These are phyloP conservation scores for Mormyrops attenuatus DNA, from an alignment of 2,797 vertebrate species.

Conservation along the genomic window DNA sequence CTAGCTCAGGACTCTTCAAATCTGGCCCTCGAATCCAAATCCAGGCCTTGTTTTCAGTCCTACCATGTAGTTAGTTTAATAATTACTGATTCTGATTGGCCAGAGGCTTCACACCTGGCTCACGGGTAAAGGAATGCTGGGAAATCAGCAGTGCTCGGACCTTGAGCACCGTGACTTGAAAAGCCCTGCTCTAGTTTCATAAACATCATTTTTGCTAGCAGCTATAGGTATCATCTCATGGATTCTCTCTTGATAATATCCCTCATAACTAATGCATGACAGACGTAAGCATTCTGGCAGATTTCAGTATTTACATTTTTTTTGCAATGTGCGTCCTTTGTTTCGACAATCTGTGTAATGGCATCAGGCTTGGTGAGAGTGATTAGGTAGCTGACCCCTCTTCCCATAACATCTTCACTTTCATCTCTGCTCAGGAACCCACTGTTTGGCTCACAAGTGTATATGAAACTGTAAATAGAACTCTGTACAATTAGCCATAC, in stretches of 20 bases:
- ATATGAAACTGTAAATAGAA: slow-evolving; percentile 64
- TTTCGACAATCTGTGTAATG: slow-evolving; percentile 34
- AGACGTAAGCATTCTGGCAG: slow-evolving; percentile 10
- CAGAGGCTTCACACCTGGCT: not conserved
- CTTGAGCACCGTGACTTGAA: not conserved
- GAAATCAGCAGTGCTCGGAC: not conserved
- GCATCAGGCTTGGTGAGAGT: slow-evolving; percentile 42
- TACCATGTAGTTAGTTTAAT: not conserved
- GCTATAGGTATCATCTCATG: slow-evolving; percentile 32
- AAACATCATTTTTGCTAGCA: not conserved
- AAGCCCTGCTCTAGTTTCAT: not conserved
- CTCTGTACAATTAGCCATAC: slow-evolving; percentile 68
- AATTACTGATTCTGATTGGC: not conserved
- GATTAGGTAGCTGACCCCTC: not conserved
- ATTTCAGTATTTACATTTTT: slow-evolving; percentile 32
- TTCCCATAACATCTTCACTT: not conserved
- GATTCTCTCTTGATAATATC: slow-evolving; percentile 26
- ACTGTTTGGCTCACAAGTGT: slow-evolving; percentile 54
- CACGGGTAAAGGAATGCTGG: not conserved
- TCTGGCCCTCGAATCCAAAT: not conserved
- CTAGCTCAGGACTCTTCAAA: not conserved
- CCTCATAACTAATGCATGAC: slow-evolving; percentile 30
- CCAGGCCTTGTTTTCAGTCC: not conserved
- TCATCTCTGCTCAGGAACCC: slow-evolving; percentile 49
- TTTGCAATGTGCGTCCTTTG: not conserved